Evolutionary conservation across 2,113 vertebrate genomes (phyloP).

Genomic region (Vombatus ursinus): DNA sequence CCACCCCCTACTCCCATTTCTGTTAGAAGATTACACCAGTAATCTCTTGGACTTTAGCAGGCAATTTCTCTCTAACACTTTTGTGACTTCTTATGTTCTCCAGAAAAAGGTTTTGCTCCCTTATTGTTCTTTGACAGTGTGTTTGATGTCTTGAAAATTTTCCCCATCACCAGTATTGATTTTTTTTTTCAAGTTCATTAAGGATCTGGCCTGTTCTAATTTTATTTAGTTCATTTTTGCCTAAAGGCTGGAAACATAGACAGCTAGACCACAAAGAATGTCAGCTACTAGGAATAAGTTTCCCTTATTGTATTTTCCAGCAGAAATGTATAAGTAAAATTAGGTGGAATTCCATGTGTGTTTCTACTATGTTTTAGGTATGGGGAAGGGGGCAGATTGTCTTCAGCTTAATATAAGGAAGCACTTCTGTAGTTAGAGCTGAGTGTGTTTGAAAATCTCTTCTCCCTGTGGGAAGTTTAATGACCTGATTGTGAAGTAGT

Average conservation of each 20-base stretch:
- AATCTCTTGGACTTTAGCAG: neutral
- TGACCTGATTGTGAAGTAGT: neutral
- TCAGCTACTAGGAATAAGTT: neutral
- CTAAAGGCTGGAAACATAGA: conserved; percentile 12
- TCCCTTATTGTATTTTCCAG: neutral
- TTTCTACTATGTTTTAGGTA: neutral
- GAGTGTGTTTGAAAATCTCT: neutral
- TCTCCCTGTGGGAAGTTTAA: neutral
- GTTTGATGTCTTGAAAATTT: conserved; percentile 5
- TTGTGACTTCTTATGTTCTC: neutral
- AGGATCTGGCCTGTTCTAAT: neutral
- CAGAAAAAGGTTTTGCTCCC: neutral
- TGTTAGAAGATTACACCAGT: neutral
- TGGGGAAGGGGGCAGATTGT: neutral
- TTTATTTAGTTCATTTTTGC: neutral
- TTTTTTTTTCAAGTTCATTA: neutral
- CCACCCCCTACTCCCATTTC: neutral
- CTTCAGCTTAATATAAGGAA: neutral
- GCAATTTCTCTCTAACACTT: neutral
- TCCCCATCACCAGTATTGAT: neutral
- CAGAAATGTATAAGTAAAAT: neutral
- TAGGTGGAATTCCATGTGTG: neutral
- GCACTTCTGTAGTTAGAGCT: neutral
- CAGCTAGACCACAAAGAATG: neutral
- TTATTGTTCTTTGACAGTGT: neutral